Base-by-base conservation (phyloP, 2,888 invertebrate species). In the Dendrolimus pini region DNA sequence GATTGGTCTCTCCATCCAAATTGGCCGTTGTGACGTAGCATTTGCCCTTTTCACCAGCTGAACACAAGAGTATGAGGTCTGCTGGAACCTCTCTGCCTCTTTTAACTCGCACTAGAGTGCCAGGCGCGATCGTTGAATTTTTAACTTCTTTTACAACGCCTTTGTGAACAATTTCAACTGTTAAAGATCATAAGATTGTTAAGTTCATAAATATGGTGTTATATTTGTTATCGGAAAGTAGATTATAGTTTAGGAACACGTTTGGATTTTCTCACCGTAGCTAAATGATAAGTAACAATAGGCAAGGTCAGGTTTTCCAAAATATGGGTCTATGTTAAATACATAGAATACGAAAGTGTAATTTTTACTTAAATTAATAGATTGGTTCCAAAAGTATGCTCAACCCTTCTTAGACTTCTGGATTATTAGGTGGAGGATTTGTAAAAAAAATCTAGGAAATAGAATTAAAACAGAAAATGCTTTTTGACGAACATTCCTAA, bases 11-110 rank as follows among this genome's bases (percentile, higher is more conserved):
- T 0, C 97, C 97, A 71, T 97, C 97, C 55, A 97, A 89, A 82
- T 97, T 97, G n/a, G 96, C 95, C 0, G 97, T 97, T 42, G 95
- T 96, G 55, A 97, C 92, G 78, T 92, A 95, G 73, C 96, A 96
- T 68, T 93, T 93, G 0, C 94, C 94, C 60, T 93, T 92, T 1
- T 90, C 86, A 61, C 95, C 94, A 1, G 94, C 93, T 0, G 94
- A 93, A 41, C 94, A 93, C 1, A 97, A 79, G 62, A 97, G 77
- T 8, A 96, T 92, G 64, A 97, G 74, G 83, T 97, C 97, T 61
- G 96, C 96, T 0, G 97, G 97, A 9, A 97, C 94, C 71, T 95
- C 95, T 60, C 94, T 93, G 54, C 96, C 95, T 0, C 93, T 85
- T 53, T 91, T 87, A 12, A 97, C 93, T 53, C 93, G 87, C 0